Base-by-base conservation (phyloP, 2,797 vertebrate genomes). In the Pangasius djambal region DNA sequence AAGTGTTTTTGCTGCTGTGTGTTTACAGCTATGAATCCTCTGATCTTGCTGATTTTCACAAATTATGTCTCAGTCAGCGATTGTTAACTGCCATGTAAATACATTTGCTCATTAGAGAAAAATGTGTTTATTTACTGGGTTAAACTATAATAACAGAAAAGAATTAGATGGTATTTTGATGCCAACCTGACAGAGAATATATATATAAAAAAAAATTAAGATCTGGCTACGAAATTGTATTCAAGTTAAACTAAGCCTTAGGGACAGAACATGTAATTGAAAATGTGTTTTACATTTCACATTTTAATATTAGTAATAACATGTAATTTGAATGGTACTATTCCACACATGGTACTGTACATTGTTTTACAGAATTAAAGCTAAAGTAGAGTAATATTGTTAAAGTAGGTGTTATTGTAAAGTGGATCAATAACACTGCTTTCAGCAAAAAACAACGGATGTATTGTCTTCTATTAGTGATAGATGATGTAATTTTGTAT, bases 21-120 rank as follows among this genome's bases (percentile, higher is more conserved):
- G 59, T 63, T 63, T 63, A 28, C 16, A 44, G 5, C 81, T 63
- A 13, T 59, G 6, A 83, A 83, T 48, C 34, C 31, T 40, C 37
- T 44, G 22, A 28, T 63, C 37, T 44, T 40, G 9, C 20, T 25
- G 20, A 25, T 25, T 82, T 61, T 59, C 18, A 22, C 79, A 61
- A 63, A n/a, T 61, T 40, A 61, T 40, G 57, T 40, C 44, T 55
- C 4, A 77, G 44, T 55, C 77, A 79, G 78, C 18, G 3, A 34
- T 59, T 59, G 4, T 20, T 37, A 10, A 37, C 34, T 59, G 79
- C 4, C 34, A 37, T 61, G 52, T 37, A 25, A 40, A 59, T 82
- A 37, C 20, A 40, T 82, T 25, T 37, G 18, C 79, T 82, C 55
- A 82, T 59, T 82, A 82, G 55, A 82, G 55, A 82, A 57, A 78